Conservation (phyloP, 2,888 invertebrate genomes). For the Melieria picta region DNA sequence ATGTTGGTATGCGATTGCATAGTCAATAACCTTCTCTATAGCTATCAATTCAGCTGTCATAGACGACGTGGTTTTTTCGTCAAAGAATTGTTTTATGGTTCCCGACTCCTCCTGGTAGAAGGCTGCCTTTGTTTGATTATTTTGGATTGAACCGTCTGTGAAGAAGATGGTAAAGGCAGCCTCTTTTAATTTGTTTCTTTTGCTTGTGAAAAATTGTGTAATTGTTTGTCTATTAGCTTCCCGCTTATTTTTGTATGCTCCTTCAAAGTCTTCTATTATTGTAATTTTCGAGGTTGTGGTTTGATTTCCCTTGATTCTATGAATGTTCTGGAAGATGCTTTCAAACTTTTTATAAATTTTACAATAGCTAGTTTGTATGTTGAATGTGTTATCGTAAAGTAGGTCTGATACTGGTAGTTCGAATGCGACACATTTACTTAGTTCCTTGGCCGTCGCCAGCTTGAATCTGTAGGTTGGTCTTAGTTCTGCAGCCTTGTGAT, state of each 20-base stretch:
- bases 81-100: background rate
- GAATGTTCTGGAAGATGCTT: background rate
- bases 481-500: slow-evolving; percentile 15
- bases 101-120: slow-evolving; percentile 11
- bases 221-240: too few species aligned
- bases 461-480: background rate
- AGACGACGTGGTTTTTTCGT: too few species aligned
- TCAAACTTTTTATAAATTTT: background rate
- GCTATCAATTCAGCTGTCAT: too few species aligned
- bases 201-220: too few species aligned
- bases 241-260: too few species aligned
- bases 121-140: slow-evolving; percentile 8
- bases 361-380: background rate
- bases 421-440: slow-evolving; percentile 1
- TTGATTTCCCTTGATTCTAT: too few species aligned
- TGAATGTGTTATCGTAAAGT: background rate
- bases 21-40: slow-evolving; percentile 9
- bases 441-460: slow-evolving; percentile 9
- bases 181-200: too few species aligned
- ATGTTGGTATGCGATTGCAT: too few species aligned
- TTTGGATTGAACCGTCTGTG: slow-evolving; percentile 9
- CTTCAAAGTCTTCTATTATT: too few species aligned
- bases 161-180: too few species aligned
- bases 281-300: too few species aligned
- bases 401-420: background rate